Evolutionary conservation across 2,888 invertebrate species (phyloP).

Genomic region (Drosophila pegasa): DNA sequence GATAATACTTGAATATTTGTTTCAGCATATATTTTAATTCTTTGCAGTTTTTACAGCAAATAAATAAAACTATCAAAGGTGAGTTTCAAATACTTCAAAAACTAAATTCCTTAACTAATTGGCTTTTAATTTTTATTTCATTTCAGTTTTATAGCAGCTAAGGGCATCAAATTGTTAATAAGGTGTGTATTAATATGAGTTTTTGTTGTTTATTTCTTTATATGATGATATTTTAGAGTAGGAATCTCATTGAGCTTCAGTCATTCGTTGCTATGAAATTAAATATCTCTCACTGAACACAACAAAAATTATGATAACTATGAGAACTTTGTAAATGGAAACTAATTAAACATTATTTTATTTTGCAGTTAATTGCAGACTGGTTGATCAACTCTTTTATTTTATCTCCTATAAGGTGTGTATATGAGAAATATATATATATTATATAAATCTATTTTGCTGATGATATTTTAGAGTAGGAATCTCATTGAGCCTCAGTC

Average conservation of each 20-base stretch:
- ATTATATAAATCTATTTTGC: conserved; percentile 29
- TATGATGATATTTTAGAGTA: conserved; percentile 66
- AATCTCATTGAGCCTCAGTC: conserved; percentile 81
- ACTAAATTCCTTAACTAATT: neutral
- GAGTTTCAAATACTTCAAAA: neutral
- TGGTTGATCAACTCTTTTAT: neutral
- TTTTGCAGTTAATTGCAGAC: neutral
- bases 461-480: conserved; percentile 71
- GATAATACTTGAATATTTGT: neutral
- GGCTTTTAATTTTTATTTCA: neutral
- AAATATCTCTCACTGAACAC: conserved; percentile 34
- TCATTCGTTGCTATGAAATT: conserved; percentile 76
- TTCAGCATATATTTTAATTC: no score
- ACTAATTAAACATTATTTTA: conserved; percentile 14
- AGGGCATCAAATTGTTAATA: neutral
- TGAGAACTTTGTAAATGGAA: neutral
- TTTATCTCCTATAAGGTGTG: conserved; percentile 27
- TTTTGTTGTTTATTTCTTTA: neutral
- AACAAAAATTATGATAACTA: neutral
- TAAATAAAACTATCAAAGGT: conserved; percentile 37
- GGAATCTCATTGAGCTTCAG: conserved; percentile 81
- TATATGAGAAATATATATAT: neutral
- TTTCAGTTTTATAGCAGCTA: conserved; percentile 1
- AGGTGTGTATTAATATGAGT: conserved; percentile 25
- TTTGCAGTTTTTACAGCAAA: no score